Base-by-base conservation (phyloP, 2,888 invertebrate species). In the Chydorus sphaericus region DNA sequence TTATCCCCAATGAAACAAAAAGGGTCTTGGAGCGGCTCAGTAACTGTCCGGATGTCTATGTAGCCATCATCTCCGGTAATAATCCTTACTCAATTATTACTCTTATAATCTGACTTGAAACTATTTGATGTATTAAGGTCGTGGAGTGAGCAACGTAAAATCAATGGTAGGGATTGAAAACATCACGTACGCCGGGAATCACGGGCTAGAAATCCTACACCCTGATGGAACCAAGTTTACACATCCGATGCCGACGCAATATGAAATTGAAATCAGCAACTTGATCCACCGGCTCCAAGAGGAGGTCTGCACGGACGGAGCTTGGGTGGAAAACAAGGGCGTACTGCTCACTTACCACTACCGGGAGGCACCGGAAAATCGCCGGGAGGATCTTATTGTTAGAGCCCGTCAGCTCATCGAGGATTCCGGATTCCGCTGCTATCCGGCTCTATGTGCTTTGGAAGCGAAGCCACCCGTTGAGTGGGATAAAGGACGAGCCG, bases 311-410 rank as follows among this genome's bases (percentile, higher is more conserved):
- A 80, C 77, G 61, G 86, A 89, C 64, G 89, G 90, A 4, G 88
- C 89, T 0, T 90, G 90, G 89, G 89, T 90, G 8, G 90, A 90
- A 69, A 89, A 89, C 71, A 90, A 90, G 67, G 89, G 89, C 0
- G 84, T 88, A 0, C 70, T 89, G 7, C 71, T 90, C 37, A 89
- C 90, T 3, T 89, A 87, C 76, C 90, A 90, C 69, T 90, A 81
- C 71, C 80, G 89, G 8, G 88, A 89, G 71, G 84, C 87, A 0
- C 88, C 88, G 10, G 66, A 76, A 54, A 75, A 80, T 52, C 71
- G 81, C 61, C 77, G 87, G 44, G 74, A 78, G 0, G 76, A 75
- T 5, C 75, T 89, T 67, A 79, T 83, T 1, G 78, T 78, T n/a
- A 77, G 80, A 63, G 89, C 88, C 0, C 77, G 77, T 62, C 73